Evolutionary conservation across 2,888 invertebrate species (phyloP), one percentile per base, ranked within the genome.

Genomic region (Octonoba sinensis): DNA sequence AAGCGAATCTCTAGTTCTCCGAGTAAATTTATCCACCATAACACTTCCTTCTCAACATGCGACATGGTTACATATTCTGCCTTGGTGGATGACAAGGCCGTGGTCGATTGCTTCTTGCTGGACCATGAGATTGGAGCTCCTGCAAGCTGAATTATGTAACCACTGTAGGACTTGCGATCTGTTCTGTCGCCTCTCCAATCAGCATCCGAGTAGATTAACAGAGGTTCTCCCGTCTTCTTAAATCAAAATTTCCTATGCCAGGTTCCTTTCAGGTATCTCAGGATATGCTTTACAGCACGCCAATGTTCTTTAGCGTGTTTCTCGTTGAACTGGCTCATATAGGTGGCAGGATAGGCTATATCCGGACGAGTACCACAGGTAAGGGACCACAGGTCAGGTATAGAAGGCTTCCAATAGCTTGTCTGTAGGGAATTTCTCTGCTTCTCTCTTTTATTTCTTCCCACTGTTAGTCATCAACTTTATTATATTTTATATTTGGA

Each of bases 151-250:
- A 77, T 20, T 20, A 72, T 27, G 36, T 77, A 71, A 6, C 83
- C 72, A 54, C 24, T 85, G 18, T 86, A 86, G 6, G 87, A 87
- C 70, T 87, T 87, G 22, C 87, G 70, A 70, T 85, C 83, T 65
- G 85, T 84, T 6, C 24, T 60, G 54, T 86, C 86, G 8, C 84
- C 84, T n/a, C 84, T 87, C 87, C 86, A 88, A 69, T 87, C 87
- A 18, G 87, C 78, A 84, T 87, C 87, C 36, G 84, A 85, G 75
- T 84, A 88, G 11, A 86, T 85, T 18, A 24, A 47, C 15, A 66
- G 22, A 16, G 46, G 36, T 71, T 86, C 73, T 20, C 77, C 70
- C 11, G 46, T 81, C 44, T 74, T 73, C 27, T 22, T 24, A 20
- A 60, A 81, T 49, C 12, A 64, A 15, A 79, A 18, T 12, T 51